Percentiles rank a stretch among this genome's conserved stretches.
These are phyloP conservation scores for Pangasianodon gigas DNA, from an alignment of 2,113 vertebrate genomes.

Conservation along the genomic window DNA sequence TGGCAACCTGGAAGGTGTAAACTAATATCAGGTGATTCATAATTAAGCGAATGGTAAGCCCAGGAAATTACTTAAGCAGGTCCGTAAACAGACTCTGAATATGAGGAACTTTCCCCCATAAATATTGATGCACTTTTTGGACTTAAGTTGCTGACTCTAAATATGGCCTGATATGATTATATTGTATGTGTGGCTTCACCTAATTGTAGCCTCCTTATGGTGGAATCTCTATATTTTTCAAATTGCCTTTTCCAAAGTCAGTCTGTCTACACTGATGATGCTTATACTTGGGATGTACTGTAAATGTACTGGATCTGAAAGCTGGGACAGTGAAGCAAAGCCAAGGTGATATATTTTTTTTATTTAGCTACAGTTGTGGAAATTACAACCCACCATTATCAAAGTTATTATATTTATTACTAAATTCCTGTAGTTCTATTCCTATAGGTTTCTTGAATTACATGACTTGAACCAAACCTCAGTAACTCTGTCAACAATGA, in stretches of 20 bases:
- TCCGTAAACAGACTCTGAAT: not conserved
- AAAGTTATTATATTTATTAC: not conserved
- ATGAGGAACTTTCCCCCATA: not conserved
- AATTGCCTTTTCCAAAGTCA: not conserved
- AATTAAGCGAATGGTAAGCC: not conserved
- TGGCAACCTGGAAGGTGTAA: not conserved
- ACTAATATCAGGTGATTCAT: not conserved
- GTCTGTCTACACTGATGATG: not conserved
- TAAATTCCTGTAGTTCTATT: not conserved
- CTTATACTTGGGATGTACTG: not conserved
- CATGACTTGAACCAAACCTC: not conserved
- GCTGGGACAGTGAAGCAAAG: not conserved
- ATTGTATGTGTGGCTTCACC: not conserved
- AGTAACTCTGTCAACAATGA: not conserved
- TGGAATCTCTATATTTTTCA: not conserved
- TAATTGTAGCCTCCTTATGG: not conserved
- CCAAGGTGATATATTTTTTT: not conserved
- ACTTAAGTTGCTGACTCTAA: not conserved
- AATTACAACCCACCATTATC: not conserved
- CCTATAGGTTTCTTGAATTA: not conserved
- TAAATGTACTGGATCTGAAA: not conserved
- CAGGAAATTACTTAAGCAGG: not conserved
- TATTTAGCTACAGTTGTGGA: not conserved
- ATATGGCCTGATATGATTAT: not conserved
- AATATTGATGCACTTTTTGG: not conserved